Conservation (phyloP, 2,888 invertebrate genomes). For the Petrolisthes manimaculis region DNA sequence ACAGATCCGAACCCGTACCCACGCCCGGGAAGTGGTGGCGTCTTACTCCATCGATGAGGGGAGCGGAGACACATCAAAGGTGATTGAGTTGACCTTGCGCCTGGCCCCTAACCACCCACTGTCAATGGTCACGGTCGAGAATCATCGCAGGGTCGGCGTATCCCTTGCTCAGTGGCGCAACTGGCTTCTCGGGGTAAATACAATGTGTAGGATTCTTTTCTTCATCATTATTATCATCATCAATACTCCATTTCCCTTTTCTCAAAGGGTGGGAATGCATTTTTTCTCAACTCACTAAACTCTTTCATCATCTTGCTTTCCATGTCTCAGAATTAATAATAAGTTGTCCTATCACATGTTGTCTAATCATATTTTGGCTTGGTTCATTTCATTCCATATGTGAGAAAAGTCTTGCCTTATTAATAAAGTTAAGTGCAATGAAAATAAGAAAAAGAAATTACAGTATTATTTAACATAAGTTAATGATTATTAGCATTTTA, state of each 20-base stretch:
- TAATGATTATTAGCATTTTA: too few relatives aligned
- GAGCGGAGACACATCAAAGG: constrained; percentile 68
- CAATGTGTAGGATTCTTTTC: not conserved
- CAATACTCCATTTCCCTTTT: not conserved
- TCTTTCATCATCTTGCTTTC: too few relatives aligned
- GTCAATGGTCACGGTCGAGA: constrained; percentile 79
- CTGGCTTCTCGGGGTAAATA: constrained; percentile 76
- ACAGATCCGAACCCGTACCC: constrained; percentile 80
- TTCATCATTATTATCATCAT: not conserved
- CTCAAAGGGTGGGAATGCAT: too few relatives aligned
- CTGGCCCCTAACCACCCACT: constrained; percentile 89
- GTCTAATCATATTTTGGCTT: too few relatives aligned
- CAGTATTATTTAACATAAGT: too few relatives aligned
- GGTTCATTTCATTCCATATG: too few relatives aligned
- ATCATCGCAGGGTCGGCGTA: constrained; percentile 68
- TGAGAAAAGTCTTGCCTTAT: too few relatives aligned
- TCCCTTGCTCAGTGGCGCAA: constrained; percentile 77
- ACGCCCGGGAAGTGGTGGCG: constrained; percentile 83
- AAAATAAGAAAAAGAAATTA: too few relatives aligned
- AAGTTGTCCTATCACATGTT: too few relatives aligned
- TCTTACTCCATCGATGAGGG: constrained; percentile 86
- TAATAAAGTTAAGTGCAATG: too few relatives aligned
- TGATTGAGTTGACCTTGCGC: constrained; percentile 82
- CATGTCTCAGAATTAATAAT: too few relatives aligned
- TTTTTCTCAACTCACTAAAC: too few relatives aligned